A percentile compares a stretch with the other conserved stretches of the same genome.
These are phyloP conservation scores for Heliconius eleuchia DNA, from an alignment of 1,140 invertebrate genomes.

Conservation along the genomic window DNA sequence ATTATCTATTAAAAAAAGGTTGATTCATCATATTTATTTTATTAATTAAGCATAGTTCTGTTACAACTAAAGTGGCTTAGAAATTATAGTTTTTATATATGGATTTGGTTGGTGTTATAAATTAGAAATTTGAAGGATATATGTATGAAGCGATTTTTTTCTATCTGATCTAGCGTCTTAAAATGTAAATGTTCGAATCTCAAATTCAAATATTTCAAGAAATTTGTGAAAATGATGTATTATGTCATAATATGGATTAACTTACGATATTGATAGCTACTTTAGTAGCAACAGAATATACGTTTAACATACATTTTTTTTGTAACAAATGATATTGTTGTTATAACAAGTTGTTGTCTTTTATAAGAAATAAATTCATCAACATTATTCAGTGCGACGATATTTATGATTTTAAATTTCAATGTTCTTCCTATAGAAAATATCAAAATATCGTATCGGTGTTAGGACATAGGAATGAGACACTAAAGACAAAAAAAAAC, in stretches of 20 bases:
- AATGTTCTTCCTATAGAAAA: neutral
- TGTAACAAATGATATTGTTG: neutral
- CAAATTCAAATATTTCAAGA: neutral
- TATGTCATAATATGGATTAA: neutral
- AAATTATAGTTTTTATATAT: neutral
- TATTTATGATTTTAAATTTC: neutral
- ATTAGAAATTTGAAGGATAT: too few relatives aligned
- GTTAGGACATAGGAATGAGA: neutral
- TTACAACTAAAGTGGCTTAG: neutral
- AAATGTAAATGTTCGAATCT: neutral
- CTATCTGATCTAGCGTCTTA: neutral
- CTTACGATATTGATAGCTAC: neutral
- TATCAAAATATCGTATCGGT: neutral
- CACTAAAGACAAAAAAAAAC: constrained; percentile 25
- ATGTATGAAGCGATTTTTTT: too few relatives aligned
- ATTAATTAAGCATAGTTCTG: neutral
- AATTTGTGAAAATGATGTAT: neutral
- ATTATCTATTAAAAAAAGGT: neutral
- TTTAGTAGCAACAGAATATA: neutral
- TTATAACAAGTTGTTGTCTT: neutral
- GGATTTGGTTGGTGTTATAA: too few relatives aligned
- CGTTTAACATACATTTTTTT: neutral
- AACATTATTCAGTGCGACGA: neutral
- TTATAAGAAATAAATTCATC: neutral
- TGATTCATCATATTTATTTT: neutral